Conservation (phyloP, 2,797 vertebrate species). For the Tinamus major region DNA sequence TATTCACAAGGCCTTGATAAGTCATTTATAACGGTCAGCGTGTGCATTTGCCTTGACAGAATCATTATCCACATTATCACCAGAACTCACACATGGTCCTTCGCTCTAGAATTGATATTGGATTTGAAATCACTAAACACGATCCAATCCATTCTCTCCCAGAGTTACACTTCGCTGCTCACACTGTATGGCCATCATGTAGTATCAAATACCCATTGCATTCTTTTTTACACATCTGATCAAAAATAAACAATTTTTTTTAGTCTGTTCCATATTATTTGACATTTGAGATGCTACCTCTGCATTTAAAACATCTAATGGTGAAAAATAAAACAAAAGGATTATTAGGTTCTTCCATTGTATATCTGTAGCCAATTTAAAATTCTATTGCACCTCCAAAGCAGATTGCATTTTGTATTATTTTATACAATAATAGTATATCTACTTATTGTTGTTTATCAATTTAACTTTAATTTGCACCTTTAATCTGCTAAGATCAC, state of each 20-base stretch:
- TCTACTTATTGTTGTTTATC: not conserved
- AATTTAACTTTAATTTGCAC: not conserved
- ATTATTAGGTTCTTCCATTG: not conserved
- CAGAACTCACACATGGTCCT: slow-evolving; percentile 28
- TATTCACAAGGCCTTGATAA: slow-evolving; percentile 56
- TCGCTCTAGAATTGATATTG: not conserved
- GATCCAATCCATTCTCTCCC: not conserved
- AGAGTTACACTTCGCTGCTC: not conserved
- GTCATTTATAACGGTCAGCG: slow-evolving; percentile 44
- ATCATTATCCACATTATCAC: slow-evolving; percentile 65
- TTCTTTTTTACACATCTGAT: not conserved
- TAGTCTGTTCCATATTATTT: not conserved
- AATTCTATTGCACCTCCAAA: not conserved
- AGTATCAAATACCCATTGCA: not conserved
- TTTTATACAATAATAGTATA: not conserved
- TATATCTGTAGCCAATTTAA: not conserved
- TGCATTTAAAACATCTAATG: not conserved
- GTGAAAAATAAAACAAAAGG: not conserved
- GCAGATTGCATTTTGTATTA: not conserved
- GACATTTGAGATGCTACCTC: not conserved
- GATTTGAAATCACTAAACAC: slow-evolving; percentile 21
- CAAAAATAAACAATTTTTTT: not conserved
- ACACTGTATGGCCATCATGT: not conserved
- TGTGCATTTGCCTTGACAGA: slow-evolving; percentile 58
- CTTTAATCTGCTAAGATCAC: not conserved